phyloP scores from a whole-genome alignment of 2,888 invertebrate genomes.

The Tetragonisca angustula region DNA sequence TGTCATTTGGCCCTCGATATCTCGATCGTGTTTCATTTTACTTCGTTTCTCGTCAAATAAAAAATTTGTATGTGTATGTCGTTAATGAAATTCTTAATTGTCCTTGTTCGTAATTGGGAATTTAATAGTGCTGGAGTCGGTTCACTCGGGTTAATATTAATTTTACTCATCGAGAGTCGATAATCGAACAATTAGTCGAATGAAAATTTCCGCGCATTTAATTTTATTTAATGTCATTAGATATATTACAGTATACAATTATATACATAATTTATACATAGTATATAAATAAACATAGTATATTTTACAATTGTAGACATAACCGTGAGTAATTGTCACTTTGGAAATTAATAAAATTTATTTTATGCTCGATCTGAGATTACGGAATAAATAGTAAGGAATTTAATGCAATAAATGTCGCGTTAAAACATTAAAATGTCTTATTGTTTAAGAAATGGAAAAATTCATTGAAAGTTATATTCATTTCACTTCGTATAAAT shows the following conservation, averaged over 20 bases:
- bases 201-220: background rate
- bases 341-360: background rate
- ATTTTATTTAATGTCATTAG: background rate
- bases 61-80: background rate
- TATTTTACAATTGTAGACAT: too few species aligned
- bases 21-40: background rate
- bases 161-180: background rate
- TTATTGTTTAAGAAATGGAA: too few species aligned
- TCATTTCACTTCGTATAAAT: too few species aligned
- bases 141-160: background rate
- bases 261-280: too few species aligned
- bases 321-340: background rate
- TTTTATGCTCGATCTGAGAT: background rate
- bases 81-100: background rate
- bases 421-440: too few species aligned
- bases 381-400: too few species aligned
- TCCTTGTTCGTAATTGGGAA: background rate
- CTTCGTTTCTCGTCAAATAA: background rate
- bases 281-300: too few species aligned
- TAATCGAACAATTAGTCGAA: background rate
- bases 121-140: background rate
- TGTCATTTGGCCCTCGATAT: background rate
- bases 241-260: too few species aligned
- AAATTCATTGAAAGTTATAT: too few species aligned
- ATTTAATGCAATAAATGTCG: too few species aligned